phyloP scores from a whole-genome alignment of 2,888 invertebrate species.

The Zhuqinia jingwanae region DNA sequence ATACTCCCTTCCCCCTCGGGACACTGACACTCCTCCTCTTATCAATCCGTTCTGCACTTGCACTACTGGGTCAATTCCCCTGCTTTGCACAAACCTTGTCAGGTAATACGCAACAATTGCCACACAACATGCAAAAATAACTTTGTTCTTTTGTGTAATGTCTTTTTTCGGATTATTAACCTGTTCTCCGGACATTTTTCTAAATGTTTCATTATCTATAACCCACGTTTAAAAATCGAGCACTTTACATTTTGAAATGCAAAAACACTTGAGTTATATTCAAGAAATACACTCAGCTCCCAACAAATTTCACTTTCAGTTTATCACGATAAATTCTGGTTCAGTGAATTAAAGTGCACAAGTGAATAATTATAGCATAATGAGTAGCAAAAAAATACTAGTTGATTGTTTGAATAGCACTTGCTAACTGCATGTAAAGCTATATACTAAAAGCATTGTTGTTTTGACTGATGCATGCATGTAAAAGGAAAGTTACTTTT shows the following conservation, averaged over 20 bases:
- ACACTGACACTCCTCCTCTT: constrained; percentile 58
- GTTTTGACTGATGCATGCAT: constrained; percentile 29
- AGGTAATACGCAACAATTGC: constrained; percentile 46
- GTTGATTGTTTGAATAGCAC: neutral
- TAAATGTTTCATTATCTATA: constrained; percentile 26
- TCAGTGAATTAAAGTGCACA: constrained; percentile 26
- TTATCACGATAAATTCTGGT: constrained; percentile 19
- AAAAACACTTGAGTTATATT: neutral
- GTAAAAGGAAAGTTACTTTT: constrained; percentile 38
- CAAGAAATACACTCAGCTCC: neutral
- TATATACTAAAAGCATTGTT: constrained; percentile 1
- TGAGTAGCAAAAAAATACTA: neutral
- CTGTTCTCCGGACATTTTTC: constrained; percentile 25
- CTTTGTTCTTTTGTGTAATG: constrained; percentile 21
- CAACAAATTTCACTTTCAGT: constrained; percentile 21
- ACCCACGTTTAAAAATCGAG: too few relatives aligned
- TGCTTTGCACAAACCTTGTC: constrained; percentile 30
- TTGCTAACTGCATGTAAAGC: neutral
- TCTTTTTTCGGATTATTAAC: neutral
- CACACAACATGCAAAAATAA: constrained; percentile 47
- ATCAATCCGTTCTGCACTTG: constrained; percentile 63
- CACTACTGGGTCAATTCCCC: constrained; percentile 61
- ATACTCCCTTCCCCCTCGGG: constrained; percentile 66
- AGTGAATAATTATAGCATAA: neutral
- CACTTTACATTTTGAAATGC: neutral